Percentiles rank a stretch among this genome's conserved stretches.
Conservation (phyloP, 2,888 invertebrate genomes). For the Drosophila longiperda region DNA sequence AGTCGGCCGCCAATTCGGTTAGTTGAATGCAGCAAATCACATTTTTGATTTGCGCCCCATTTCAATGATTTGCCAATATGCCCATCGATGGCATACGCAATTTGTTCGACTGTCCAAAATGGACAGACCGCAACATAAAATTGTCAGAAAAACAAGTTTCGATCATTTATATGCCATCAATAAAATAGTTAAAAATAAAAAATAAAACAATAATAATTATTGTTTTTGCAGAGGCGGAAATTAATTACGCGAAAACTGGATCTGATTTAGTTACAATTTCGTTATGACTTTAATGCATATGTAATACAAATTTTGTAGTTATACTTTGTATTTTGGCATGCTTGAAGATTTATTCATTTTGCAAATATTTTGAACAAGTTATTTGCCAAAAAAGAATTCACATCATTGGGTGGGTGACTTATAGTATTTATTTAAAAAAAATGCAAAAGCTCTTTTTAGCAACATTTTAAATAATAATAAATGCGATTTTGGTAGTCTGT, state of each 20-base stretch:
- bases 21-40: slow-evolving; percentile 27
- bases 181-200: slow-evolving; percentile 4
- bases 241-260: slow-evolving; percentile 36
- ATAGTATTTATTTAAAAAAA: slow-evolving; percentile 15
- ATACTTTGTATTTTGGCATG: slow-evolving; percentile 17
- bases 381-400: slow-evolving; percentile 30
- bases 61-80: slow-evolving; percentile 60
- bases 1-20: slow-evolving; percentile 21
- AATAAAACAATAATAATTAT: slow-evolving; percentile 16
- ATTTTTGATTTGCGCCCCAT: slow-evolving; percentile 44
- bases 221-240: slow-evolving; percentile 21
- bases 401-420: slow-evolving; percentile 48
- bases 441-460: neutral
- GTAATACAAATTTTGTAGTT: neutral
- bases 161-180: slow-evolving; percentile 49
- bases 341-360: slow-evolving; percentile 25
- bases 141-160: slow-evolving; percentile 70
- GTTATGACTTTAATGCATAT: neutral
- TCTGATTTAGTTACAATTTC: slow-evolving; percentile 4
- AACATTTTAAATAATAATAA: neutral
- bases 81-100: slow-evolving; percentile 58
- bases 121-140: slow-evolving; percentile 53
- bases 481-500: neutral
- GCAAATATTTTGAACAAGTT: slow-evolving; percentile 35
- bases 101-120: slow-evolving; percentile 48